These are phyloP conservation scores for Acanthaster planci DNA, from an alignment of 35 echinoderm and acorn worm genomes.

Conservation along the genomic window DNA sequence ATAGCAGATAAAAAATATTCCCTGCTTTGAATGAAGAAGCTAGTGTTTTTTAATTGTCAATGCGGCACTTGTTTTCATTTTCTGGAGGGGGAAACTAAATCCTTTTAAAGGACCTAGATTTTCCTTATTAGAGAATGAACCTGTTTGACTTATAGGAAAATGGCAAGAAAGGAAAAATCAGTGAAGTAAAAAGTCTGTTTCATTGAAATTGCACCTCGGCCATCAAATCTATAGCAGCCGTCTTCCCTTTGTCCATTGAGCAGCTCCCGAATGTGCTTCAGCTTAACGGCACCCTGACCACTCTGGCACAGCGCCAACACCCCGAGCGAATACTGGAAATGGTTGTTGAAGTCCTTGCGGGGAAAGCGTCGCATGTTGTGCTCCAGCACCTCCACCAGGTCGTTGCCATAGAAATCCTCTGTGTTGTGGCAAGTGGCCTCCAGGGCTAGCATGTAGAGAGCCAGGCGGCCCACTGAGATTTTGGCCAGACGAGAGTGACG, in stretches of 20 bases:
- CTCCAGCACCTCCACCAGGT: conserved; percentile 44
- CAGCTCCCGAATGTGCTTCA: conserved; percentile 20
- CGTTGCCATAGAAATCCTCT: conserved; percentile 55
- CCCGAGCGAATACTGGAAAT: conserved; percentile 63
- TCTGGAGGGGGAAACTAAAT: too few species aligned
- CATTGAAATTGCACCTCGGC: conserved; percentile 21
- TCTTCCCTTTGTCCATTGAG: conserved; percentile 40
- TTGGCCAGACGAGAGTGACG: background rate
- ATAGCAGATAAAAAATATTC: too few species aligned
- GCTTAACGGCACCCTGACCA: background rate
- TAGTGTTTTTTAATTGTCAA: too few species aligned
- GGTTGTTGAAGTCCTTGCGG: conserved; percentile 39
- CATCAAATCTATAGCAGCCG: conserved; percentile 49
- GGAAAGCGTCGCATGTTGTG: conserved; percentile 34
- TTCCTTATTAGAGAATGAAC: too few species aligned
- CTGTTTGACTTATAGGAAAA: too few species aligned
- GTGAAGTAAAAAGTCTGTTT: background rate
- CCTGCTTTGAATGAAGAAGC: too few species aligned
- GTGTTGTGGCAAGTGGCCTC: conserved; percentile 60
- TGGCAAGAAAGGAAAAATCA: too few species aligned
- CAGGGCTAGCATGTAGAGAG: conserved; percentile 61
- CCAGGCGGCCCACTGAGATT: conserved; percentile 51
- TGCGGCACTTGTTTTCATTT: too few species aligned
- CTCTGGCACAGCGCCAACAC: conserved; percentile 66
- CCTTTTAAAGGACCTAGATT: too few species aligned